These are phyloP conservation scores for Euwallacea similis DNA, from an alignment of 1,140 invertebrate genomes.

Conservation along the genomic window DNA sequence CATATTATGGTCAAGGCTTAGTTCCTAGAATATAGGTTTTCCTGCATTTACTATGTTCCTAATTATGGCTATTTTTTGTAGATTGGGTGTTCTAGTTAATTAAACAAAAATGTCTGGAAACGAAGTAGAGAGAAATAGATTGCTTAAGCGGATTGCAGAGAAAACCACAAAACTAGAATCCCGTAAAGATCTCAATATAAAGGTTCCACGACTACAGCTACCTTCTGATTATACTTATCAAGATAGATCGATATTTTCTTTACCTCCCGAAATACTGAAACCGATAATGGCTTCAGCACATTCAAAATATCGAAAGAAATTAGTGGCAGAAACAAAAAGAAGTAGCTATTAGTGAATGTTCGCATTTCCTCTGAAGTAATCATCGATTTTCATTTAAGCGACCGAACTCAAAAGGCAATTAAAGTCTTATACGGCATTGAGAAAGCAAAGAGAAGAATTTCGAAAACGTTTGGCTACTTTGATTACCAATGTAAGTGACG, in stretches of 20 bases:
- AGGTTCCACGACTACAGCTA: conserved; percentile 56
- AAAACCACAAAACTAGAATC: conserved; percentile 48
- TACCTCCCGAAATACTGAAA: conserved; percentile 59
- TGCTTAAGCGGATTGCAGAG: conserved; percentile 49
- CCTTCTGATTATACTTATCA: conserved; percentile 59
- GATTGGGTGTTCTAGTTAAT: too few relatives aligned
- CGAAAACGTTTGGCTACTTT: conserved; percentile 74
- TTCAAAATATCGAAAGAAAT: conserved; percentile 49
- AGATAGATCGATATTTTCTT: conserved; percentile 57
- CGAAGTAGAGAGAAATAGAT: conserved; percentile 46
- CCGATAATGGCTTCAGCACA: conserved; percentile 49
- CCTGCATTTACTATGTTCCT: too few relatives aligned
- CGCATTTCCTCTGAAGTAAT: background rate
- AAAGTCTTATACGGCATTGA: conserved; percentile 66
- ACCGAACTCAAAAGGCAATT: conserved; percentile 53
- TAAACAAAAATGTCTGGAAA: conserved; percentile 34
- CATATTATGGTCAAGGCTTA: too few relatives aligned
- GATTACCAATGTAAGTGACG: conserved; percentile 49
- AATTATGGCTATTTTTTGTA: too few relatives aligned
- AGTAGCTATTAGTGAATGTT: conserved; percentile 28
- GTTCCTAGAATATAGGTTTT: too few relatives aligned
- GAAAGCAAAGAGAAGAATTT: conserved; percentile 80
- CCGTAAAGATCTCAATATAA: conserved; percentile 50
- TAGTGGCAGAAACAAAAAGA: conserved; percentile 46
- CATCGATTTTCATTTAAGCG: conserved; percentile 27